Conservation (phyloP, 1,140 invertebrate genomes). For the Vollenhovia emeryi region DNA sequence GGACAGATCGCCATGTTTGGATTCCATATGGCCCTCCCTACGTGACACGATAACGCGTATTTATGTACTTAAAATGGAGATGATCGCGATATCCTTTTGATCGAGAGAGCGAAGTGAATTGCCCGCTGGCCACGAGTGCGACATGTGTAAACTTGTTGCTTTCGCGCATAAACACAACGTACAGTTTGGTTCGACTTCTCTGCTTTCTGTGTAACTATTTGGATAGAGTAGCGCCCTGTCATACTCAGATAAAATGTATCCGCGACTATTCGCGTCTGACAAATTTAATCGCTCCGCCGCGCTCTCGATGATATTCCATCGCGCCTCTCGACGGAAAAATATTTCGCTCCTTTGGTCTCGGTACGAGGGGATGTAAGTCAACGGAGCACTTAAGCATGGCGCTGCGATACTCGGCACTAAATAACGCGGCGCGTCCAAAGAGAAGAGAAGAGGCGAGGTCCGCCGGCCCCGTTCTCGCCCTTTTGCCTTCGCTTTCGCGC, state of each 20-base stretch:
- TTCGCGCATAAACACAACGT: neutral
- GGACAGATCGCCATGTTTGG: neutral
- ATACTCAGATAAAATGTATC: neutral
- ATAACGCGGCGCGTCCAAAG: constrained; percentile 74
- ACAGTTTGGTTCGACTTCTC: neutral
- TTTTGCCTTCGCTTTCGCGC: constrained; percentile 49
- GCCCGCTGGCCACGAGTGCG: constrained; percentile 5
- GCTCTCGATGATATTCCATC: constrained; percentile 58
- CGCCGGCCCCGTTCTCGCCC: constrained; percentile 56
- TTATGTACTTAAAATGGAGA: constrained; percentile 55
- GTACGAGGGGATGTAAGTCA: constrained; percentile 77
- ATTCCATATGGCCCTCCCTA: constrained; percentile 26
- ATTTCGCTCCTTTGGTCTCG: constrained; percentile 76
- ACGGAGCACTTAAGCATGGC: constrained; percentile 76
- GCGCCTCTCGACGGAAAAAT: constrained; percentile 63
- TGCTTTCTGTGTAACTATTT: neutral
- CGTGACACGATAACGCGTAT: neutral
- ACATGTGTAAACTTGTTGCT: too few species aligned
- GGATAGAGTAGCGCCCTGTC: neutral
- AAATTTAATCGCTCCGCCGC: neutral
- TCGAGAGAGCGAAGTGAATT: constrained; percentile 37
- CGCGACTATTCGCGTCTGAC: neutral
- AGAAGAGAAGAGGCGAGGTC: constrained; percentile 59
- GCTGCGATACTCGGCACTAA: constrained; percentile 73
- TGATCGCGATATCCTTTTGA: constrained; percentile 55